Conservation (phyloP, 2,797 vertebrate genomes). For the Coreius guichenoti region DNA sequence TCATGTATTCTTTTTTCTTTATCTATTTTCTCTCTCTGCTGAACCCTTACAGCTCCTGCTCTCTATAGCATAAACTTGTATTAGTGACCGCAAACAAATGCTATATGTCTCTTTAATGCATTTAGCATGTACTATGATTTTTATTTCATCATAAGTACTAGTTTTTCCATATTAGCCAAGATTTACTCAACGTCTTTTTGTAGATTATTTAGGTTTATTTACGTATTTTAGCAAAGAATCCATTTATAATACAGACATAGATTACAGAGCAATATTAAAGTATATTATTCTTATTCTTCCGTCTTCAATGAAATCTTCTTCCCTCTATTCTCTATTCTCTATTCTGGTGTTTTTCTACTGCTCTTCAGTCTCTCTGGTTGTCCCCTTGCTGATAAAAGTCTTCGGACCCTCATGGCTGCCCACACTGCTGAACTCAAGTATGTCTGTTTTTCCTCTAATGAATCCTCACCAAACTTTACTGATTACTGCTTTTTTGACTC, state of each 20-base stretch:
- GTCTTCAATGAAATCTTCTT: slow-evolving; percentile 48
- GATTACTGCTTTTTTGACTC: slow-evolving; percentile 36
- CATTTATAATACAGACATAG: background rate
- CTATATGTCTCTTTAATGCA: slow-evolving; percentile 16
- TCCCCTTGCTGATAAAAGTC: slow-evolving; percentile 99
- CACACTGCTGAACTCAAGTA: slow-evolving; percentile 99
- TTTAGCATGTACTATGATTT: slow-evolving; percentile 4
- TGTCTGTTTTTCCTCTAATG: slow-evolving; percentile 79
- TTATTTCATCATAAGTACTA: background rate
- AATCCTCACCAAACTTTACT: slow-evolving; percentile 28
- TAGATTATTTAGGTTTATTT: background rate
- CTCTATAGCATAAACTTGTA: slow-evolving; percentile 10
- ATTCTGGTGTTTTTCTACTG: slow-evolving; percentile 59
- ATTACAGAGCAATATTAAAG: background rate
- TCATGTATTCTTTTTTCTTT: slow-evolving; percentile 49
- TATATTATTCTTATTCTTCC: slow-evolving; percentile 30
- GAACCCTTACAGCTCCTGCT: slow-evolving; percentile 21
- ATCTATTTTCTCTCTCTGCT: slow-evolving; percentile 25
- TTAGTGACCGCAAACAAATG: slow-evolving; percentile 6
- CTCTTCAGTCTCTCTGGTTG: slow-evolving; percentile 99
- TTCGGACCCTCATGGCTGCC: slow-evolving; percentile 99
- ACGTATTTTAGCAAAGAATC: background rate
- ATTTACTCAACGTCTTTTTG: background rate
- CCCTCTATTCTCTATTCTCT: slow-evolving; percentile 59
- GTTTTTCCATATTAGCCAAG: background rate